Evolutionary conservation across 2,797 vertebrate genomes (phyloP).

Genomic region (Chaetophractus vellerosus): DNA sequence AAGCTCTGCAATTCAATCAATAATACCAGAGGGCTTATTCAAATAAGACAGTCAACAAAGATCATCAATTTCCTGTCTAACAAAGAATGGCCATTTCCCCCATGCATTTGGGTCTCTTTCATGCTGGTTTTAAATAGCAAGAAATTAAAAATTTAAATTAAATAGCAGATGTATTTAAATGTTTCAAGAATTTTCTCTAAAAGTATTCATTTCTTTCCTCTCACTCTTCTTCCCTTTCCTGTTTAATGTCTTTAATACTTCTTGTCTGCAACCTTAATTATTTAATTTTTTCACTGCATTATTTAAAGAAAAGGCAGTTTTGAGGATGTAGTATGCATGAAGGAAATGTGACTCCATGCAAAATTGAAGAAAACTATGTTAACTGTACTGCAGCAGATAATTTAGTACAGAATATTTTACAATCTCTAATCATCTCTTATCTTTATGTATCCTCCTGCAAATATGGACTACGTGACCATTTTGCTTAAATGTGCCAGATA

Average conservation of each 20-base stretch:
- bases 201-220: conserved; percentile 57
- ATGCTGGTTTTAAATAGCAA: not conserved
- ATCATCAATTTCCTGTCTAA: conserved; percentile 41
- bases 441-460: conserved; percentile 31
- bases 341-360: conserved; percentile 49
- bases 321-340: conserved; percentile 46
- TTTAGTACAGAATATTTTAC: not conserved
- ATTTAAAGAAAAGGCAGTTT: conserved; percentile 77
- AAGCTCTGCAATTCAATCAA: conserved; percentile 40
- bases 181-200: conserved; percentile 27
- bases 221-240: not conserved
- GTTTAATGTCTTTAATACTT: conserved; percentile 53
- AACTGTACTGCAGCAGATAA: not conserved
- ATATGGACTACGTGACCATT: conserved; percentile 51
- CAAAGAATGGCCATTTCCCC: not conserved
- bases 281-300: conserved; percentile 80
- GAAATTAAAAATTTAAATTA: not conserved
- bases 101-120: not conserved
- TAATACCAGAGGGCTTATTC: conserved; percentile 39
- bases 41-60: conserved; percentile 46
- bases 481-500: conserved; percentile 55
- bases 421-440: conserved; percentile 20
- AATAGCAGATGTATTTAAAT: not conserved
- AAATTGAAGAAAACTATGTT: conserved; percentile 52
- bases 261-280: conserved; percentile 72